phyloP scores from a whole-genome alignment of 1,140 invertebrate species.

The Steinernema feltiae region DNA sequence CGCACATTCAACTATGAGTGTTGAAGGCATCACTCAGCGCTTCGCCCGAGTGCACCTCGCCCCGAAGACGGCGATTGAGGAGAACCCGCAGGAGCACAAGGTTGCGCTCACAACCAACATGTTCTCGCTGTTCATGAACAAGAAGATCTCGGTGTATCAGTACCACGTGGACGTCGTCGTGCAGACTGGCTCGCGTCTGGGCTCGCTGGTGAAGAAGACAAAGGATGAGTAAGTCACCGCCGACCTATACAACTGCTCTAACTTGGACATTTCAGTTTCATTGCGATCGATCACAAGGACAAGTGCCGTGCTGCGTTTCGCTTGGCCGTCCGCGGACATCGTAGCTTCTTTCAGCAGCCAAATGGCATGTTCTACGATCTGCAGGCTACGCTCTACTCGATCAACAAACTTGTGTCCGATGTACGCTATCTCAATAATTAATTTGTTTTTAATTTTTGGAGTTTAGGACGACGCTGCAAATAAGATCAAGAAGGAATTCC shows the following conservation, averaged over 20 bases:
- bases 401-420: background rate
- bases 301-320: background rate
- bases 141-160: background rate
- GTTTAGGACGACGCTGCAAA: no score
- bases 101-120: background rate
- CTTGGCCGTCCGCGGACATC: background rate
- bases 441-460: background rate
- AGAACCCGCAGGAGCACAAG: background rate
- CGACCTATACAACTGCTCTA: background rate
- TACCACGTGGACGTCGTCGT: background rate
- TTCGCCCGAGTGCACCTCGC: background rate
- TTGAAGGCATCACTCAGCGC: no score
- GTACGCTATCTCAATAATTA: background rate
- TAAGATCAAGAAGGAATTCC: background rate
- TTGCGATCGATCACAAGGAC: background rate
- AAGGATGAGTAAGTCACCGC: background rate
- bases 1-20: no score
- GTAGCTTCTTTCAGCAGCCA: background rate
- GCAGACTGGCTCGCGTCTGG: background rate
- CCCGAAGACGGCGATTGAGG: background rate
- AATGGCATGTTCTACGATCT: background rate
- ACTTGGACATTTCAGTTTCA: background rate
- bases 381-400: background rate
- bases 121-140: background rate
- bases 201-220: background rate